phyloP scores from a whole-genome alignment of 2,113 vertebrate species.

The Amphiprion percula region DNA sequence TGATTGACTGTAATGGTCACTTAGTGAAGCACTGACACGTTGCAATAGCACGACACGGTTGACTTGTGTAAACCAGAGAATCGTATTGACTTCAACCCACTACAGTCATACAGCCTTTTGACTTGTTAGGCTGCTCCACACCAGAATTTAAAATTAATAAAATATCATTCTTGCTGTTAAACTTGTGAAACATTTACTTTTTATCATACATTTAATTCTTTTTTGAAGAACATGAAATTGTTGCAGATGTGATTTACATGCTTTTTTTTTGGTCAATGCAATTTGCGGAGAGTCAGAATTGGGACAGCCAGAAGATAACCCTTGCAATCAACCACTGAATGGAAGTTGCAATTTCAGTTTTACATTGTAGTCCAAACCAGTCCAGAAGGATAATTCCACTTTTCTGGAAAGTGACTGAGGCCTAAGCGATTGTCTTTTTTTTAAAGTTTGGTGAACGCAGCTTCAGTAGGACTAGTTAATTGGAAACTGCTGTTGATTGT shows the following conservation, averaged over 20 bases:
- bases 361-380: background rate
- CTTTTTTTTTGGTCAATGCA: slow-evolving; percentile 35
- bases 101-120: slow-evolving; percentile 14
- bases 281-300: slow-evolving; percentile 23
- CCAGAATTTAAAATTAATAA: slow-evolving; percentile 1
- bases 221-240: slow-evolving; percentile 3
- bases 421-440: slow-evolving; percentile 3
- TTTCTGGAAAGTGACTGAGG: slow-evolving; percentile 1
- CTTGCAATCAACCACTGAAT: slow-evolving; percentile 23
- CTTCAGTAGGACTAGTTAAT: background rate
- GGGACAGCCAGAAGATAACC: slow-evolving; percentile 26
- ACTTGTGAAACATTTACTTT: background rate
- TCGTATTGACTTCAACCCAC: slow-evolving; percentile 25
- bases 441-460: background rate
- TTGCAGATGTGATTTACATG: background rate
- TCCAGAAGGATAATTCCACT: slow-evolving; percentile 26
- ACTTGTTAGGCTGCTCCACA: background rate
- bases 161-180: slow-evolving; percentile 6
- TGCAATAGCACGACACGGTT: slow-evolving; percentile 41
- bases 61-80: slow-evolving; percentile 41
- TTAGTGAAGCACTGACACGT: slow-evolving; percentile 63
- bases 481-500: slow-evolving; percentile 1
- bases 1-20: slow-evolving; percentile 72
- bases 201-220: background rate
- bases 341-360: slow-evolving; percentile 16